A percentile compares a stretch with the other conserved stretches of the same genome.
Evolutionary conservation across 2,888 invertebrate species (phyloP).

Genomic region (Nasonovia ribisnigri): DNA sequence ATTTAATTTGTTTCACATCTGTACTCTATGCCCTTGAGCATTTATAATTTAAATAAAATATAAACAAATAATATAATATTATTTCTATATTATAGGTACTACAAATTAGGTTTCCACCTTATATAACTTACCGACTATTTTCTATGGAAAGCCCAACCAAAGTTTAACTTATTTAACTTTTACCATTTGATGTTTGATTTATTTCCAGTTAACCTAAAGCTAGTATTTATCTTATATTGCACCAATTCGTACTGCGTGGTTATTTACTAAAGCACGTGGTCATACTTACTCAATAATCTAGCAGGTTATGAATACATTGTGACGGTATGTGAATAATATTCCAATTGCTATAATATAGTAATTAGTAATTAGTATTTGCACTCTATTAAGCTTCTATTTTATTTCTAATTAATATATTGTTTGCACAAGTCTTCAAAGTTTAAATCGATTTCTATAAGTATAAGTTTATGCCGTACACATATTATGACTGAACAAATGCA

Average conservation of each 20-base stretch:
- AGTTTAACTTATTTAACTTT: neutral
- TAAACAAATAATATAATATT: neutral
- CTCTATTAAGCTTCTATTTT: neutral
- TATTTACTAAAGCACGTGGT: neutral
- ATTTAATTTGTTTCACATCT: no score
- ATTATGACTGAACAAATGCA: no score
- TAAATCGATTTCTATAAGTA: neutral
- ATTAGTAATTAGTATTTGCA: neutral
- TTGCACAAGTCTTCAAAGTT: neutral
- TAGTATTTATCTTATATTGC: neutral
- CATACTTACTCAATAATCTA: neutral
- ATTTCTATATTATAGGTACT: neutral
- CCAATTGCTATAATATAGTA: neutral
- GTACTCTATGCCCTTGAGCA: no score
- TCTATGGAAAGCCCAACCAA: neutral
- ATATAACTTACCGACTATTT: neutral
- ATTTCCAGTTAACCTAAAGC: neutral
- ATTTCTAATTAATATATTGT: neutral
- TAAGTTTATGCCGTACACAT: no score
- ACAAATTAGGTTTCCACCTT: neutral
- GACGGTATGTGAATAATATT: neutral
- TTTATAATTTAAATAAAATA: no score
- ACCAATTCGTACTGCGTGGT: neutral
- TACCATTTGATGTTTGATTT: neutral
- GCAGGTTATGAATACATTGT: neutral